These are phyloP conservation scores for Coluber constrictor DNA, from an alignment of 2,797 vertebrate species.

Conservation along the genomic window DNA sequence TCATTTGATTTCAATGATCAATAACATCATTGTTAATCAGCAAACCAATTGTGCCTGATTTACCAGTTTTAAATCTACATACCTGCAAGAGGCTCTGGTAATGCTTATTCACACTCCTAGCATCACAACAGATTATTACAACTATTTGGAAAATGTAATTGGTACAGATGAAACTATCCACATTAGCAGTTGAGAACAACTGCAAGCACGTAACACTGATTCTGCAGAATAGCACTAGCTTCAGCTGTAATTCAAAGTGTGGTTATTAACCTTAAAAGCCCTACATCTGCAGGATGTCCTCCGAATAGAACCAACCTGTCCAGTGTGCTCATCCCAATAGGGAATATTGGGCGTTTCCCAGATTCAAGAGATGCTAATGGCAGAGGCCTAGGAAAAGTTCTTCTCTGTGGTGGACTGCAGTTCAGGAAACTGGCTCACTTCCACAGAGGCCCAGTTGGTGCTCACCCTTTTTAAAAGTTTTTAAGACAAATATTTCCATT, in stretches of 20 bases:
- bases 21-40: not conserved
- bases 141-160: not conserved
- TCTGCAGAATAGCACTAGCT: not conserved
- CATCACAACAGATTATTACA: not conserved
- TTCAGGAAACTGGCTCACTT: not conserved
- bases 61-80: not conserved
- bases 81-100: not conserved
- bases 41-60: not conserved
- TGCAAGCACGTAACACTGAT: not conserved
- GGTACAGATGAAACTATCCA: not conserved
- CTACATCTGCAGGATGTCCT: not conserved
- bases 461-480: not conserved
- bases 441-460: not conserved
- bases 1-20: not conserved
- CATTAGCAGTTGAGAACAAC: not conserved
- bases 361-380: not conserved
- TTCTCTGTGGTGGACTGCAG: not conserved
- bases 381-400: not conserved
- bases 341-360: not conserved
- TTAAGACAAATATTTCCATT: not conserved
- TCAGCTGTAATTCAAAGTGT: not conserved
- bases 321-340: not conserved
- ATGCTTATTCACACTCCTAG: not conserved
- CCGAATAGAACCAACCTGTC: not conserved
- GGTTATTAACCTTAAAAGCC: not conserved